phyloP scores from a whole-genome alignment of 2,888 invertebrate genomes.

The Pterostichus madidus region DNA sequence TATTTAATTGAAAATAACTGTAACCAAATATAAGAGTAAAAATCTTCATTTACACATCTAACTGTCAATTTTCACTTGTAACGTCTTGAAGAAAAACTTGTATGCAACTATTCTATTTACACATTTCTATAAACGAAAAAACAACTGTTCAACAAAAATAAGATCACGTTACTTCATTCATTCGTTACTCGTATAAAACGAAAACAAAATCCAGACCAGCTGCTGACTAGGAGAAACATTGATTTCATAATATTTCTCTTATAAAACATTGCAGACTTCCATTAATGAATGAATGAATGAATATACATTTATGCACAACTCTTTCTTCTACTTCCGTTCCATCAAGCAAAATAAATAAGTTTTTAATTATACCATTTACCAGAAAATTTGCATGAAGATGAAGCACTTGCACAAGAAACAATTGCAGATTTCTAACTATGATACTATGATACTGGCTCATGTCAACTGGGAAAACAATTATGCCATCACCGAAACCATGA shows the following conservation, averaged over 20 bases:
- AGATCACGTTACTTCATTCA: conserved; percentile 19
- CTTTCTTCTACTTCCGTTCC: no score
- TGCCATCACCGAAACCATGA: no score
- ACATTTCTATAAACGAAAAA: background rate
- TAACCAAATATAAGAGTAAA: background rate
- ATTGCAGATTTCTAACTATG: no score
- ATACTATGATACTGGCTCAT: no score
- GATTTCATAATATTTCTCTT: conserved; percentile 12
- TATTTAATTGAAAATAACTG: no score
- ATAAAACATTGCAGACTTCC: background rate
- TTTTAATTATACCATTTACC: no score
- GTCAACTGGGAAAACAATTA: no score
- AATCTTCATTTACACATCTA: conserved; percentile 10
- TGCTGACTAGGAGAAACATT: background rate
- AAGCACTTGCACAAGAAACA: no score
- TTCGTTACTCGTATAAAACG: background rate
- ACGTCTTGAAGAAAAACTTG: background rate
- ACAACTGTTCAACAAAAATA: conserved; percentile 9
- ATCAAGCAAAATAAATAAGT: no score
- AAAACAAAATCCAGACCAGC: background rate
- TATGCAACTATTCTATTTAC: background rate
- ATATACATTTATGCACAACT: background rate
- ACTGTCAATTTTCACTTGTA: background rate
- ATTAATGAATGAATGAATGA: conserved; percentile 21
- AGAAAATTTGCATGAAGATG: no score